These are phyloP conservation scores for Puntigrus tetrazona DNA, from an alignment of 2,113 vertebrate species.

Conservation along the genomic window DNA sequence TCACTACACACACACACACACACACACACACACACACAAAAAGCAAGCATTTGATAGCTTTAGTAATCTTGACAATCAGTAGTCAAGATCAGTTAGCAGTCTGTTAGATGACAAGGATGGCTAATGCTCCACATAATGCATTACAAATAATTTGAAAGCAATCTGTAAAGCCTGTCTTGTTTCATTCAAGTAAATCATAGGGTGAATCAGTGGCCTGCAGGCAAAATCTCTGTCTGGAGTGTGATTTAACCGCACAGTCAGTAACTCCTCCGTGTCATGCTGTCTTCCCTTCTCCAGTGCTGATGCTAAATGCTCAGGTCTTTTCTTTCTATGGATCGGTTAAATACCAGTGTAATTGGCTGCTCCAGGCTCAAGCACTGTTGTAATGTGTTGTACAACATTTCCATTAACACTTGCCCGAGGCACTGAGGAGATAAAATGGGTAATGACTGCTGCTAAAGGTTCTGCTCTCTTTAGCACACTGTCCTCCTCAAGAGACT, in stretches of 20 bases:
- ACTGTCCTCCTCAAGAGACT: slow-evolving; percentile 36
- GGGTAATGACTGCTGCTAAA: slow-evolving; percentile 70
- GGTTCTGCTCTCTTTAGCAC: slow-evolving; percentile 62
- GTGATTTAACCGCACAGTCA: slow-evolving; percentile 64
- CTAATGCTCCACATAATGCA: neutral
- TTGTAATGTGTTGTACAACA: slow-evolving; percentile 87
- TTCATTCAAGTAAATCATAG: slow-evolving; percentile 27
- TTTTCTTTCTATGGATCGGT: slow-evolving; percentile 81
- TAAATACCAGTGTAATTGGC: slow-evolving; percentile 91
- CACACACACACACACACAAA: neutral
- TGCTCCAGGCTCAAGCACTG: slow-evolving; percentile 72
- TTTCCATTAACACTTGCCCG: slow-evolving; percentile 85
- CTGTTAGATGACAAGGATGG: neutral
- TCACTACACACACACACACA: neutral
- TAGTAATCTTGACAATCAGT: neutral
- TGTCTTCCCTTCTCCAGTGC: slow-evolving; percentile 70
- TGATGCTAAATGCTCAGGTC: slow-evolving; percentile 78
- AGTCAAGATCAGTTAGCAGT: neutral
- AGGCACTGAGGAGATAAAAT: slow-evolving; percentile 80
- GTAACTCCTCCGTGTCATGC: slow-evolving; percentile 77
- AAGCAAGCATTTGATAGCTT: neutral
- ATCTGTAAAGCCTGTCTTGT: neutral
- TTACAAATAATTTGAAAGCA: neutral
- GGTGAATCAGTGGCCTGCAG: slow-evolving; percentile 39
- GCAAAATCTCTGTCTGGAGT: slow-evolving; percentile 47